phyloP scores from a whole-genome alignment of 1,140 invertebrate genomes.

The Drosophila malerkotliana region DNA sequence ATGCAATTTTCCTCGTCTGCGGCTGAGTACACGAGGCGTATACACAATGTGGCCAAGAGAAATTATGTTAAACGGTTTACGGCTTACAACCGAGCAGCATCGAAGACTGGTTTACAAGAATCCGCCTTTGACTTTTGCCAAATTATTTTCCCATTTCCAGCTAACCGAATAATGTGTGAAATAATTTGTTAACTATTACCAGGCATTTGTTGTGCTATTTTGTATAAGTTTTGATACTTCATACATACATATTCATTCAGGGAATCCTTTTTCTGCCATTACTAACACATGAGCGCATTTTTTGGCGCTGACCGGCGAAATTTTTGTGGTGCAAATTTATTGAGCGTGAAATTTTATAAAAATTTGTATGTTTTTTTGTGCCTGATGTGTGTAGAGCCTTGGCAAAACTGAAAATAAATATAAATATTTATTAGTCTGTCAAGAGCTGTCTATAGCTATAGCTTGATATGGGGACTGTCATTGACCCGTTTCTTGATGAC shows the following conservation, averaged over 20 bases:
- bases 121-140: conserved; percentile 26
- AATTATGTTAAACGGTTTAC: conserved; percentile 40
- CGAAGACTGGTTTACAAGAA: conserved; percentile 8
- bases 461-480: conserved; percentile 34
- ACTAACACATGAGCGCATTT: conserved; percentile 74
- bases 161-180: conserved; percentile 19
- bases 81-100: conserved; percentile 5
- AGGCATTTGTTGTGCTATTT: conserved; percentile 8
- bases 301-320: conserved; percentile 59
- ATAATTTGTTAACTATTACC: conserved; percentile 59
- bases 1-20: conserved; percentile 29
- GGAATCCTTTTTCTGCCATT: conserved; percentile 37
- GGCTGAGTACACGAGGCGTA: conserved; percentile 31
- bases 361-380: conserved; percentile 41
- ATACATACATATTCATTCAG: neutral
- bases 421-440: conserved; percentile 75
- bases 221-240: neutral
- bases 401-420: conserved; percentile 78
- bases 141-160: conserved; percentile 46
- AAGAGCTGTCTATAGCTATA: conserved; percentile 14
- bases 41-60: conserved; percentile 36
- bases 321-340: conserved; percentile 66
- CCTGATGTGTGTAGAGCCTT: conserved; percentile 12
- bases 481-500: conserved; percentile 58
- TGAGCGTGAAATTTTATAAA: conserved; percentile 77